Evolutionary conservation across 2,888 invertebrate genomes (phyloP).

Genomic region (Congeria kusceri): DNA sequence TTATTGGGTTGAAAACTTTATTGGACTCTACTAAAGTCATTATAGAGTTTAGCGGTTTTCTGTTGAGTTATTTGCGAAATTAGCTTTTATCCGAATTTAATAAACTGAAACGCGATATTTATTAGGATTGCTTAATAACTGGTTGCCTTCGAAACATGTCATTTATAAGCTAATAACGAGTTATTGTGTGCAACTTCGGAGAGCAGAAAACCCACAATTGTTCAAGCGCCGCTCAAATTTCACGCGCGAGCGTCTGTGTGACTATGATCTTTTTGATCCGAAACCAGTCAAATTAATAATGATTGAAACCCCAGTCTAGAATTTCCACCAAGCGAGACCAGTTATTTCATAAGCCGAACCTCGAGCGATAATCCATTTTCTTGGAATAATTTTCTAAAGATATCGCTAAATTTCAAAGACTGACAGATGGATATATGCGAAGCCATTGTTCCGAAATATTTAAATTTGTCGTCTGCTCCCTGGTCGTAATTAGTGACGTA

Average conservation of each 20-base stretch:
- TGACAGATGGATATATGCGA: slow-evolving; percentile 62
- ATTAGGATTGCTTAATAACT: slow-evolving; percentile 48
- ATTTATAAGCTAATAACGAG: slow-evolving; percentile 53
- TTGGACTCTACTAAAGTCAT: no score
- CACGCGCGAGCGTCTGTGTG: slow-evolving; percentile 11
- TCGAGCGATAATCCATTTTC: not conserved
- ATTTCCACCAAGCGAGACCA: no score
- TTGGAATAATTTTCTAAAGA: not conserved
- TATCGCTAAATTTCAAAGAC: slow-evolving; percentile 27
- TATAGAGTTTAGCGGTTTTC: no score
- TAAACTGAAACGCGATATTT: slow-evolving; percentile 44
- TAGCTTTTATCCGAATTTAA: not conserved
- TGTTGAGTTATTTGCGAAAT: no score
- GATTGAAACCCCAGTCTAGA: not conserved
- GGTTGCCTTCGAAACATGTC: slow-evolving; percentile 21
- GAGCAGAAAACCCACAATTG: slow-evolving; percentile 33
- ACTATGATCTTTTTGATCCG: slow-evolving; percentile 20
- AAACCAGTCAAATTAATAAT: slow-evolving; percentile 17
- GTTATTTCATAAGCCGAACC: no score
- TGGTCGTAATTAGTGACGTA: slow-evolving; percentile 67
- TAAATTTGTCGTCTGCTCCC: slow-evolving; percentile 50
- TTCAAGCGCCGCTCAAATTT: slow-evolving; percentile 42
- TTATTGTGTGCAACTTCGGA: slow-evolving; percentile 37
- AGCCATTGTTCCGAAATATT: slow-evolving; percentile 44
- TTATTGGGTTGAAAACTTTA: no score